Percentiles rank a stretch among this genome's conserved stretches.
Evolutionary conservation across 2,888 invertebrate genomes (phyloP).

Genomic region (Drosophila kanekoi): DNA sequence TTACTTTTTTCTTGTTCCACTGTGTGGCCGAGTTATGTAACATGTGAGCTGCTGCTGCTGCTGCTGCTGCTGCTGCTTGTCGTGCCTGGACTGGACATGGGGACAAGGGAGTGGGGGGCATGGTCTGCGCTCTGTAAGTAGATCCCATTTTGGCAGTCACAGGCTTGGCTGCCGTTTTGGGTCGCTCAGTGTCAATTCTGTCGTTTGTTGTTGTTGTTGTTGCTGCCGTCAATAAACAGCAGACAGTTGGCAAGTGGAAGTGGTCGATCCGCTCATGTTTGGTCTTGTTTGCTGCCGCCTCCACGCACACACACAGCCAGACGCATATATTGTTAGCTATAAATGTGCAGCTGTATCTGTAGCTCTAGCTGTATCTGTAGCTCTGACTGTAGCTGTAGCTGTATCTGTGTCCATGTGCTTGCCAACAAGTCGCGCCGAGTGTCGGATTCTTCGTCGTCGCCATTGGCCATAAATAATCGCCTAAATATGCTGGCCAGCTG

Average conservation of each 20-base stretch:
- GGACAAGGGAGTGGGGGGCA: conserved; percentile 11
- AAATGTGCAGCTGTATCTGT: neutral
- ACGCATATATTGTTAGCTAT: conserved; percentile 5
- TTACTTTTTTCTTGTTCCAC: conserved; percentile 22
- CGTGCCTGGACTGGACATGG: conserved; percentile 24
- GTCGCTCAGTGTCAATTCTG: conserved; percentile 61
- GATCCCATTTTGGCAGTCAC: conserved; percentile 70
- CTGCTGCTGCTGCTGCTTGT: conserved; percentile 55
- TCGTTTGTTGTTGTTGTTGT: conserved; percentile 29
- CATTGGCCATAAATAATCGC: conserved; percentile 75
- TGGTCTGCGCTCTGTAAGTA: conserved; percentile 47
- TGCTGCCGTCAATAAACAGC: conserved; percentile 68
- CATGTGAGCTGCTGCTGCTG: conserved; percentile 52
- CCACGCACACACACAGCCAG: conserved; percentile 20
- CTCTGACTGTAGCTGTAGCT: conserved; percentile 5
- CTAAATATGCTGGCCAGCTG: conserved; percentile 78
- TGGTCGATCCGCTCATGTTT: conserved; percentile 54
- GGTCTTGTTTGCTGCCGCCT: conserved; percentile 42
- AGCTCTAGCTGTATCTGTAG: neutral
- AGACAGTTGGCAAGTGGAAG: conserved; percentile 74
- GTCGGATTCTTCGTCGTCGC: conserved; percentile 43
- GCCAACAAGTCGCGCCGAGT: conserved; percentile 57
- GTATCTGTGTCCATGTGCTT: conserved; percentile 16
- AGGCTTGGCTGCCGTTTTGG: conserved; percentile 63
- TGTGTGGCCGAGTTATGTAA: conserved; percentile 46